A percentile compares a stretch with the other conserved stretches of the same genome.
These are phyloP conservation scores for Trilocha varians DNA, from an alignment of 2,888 invertebrate species.

Conservation along the genomic window DNA sequence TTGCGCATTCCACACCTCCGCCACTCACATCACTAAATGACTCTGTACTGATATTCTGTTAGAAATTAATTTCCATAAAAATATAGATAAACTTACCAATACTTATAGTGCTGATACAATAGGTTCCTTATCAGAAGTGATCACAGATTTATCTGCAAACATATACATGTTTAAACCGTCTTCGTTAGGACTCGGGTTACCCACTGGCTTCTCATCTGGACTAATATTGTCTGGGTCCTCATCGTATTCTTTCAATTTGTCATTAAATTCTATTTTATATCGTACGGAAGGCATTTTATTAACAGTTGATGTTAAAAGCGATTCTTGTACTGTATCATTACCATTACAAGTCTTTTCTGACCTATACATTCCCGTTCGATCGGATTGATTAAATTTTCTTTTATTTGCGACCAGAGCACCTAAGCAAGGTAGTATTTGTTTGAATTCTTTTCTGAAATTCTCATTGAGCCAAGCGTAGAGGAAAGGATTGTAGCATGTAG, in stretches of 20 bases:
- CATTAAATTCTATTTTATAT: constrained; percentile 60
- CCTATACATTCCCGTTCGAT: constrained; percentile 58
- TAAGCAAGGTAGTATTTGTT: constrained; percentile 80
- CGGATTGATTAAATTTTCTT: constrained; percentile 55
- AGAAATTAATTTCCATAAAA: too few relatives aligned
- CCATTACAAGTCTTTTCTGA: constrained; percentile 66
- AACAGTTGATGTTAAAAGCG: constrained; percentile 55
- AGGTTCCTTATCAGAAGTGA: constrained; percentile 57
- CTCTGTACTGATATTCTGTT: too few relatives aligned
- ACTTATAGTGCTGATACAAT: constrained; percentile 60
- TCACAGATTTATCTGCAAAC: constrained; percentile 61
- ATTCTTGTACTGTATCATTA: constrained; percentile 64
- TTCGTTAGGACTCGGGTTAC: constrained; percentile 55
- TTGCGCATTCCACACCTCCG: too few relatives aligned
- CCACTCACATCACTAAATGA: too few relatives aligned
- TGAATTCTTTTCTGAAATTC: constrained; percentile 93
- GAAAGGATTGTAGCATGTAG: constrained; percentile 95
- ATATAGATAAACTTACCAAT: constrained; percentile 38
- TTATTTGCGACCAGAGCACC: constrained; percentile 57
- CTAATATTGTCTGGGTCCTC: constrained; percentile 53
- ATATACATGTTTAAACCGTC: constrained; percentile 67
- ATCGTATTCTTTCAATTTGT: constrained; percentile 41
- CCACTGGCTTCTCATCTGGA: constrained; percentile 62
- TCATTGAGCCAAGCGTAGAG: constrained; percentile 97
- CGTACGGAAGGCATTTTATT: constrained; percentile 57